Base-by-base conservation (phyloP, 2,888 invertebrate species). In the Andrena minutula region DNA sequence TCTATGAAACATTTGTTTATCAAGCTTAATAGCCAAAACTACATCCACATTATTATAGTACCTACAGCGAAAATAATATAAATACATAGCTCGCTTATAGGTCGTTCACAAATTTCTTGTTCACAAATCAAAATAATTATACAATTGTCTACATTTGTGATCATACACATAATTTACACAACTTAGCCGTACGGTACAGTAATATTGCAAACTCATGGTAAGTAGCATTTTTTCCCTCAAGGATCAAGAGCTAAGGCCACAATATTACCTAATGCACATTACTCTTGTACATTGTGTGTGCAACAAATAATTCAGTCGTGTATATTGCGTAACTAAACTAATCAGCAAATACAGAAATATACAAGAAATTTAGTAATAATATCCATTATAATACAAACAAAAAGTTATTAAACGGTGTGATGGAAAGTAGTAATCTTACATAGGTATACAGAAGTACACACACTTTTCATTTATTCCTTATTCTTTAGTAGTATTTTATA, bases 351-450 rank as follows among this genome's bases (percentile, higher is more conserved):
- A 16, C 30, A 41, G 41, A 32, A 28, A 20, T 64, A 35, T 32
- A 56, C 26, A 28, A 16, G 10, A 26, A 26, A 30, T 10, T 28
- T 65, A 65, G 7, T 35, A 23, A 26, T 4, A 0, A 51, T 63
- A 47, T n/a, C 30, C 49, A 51, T 32, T 2, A 53, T 64, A 58
- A 32, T 51, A 58, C 26, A n/a, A 73, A 68, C 0, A 26, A 63
- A 73, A 30, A 23, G 49, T 49, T 63, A 30, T 28, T 6, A 32
- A 3, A 68, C 28, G 47, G 16, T 41, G 8, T 56, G 28, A 41
- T 75, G 47, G 26, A 10, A 51, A 56, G 49, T 20, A 73, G 53
- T 26, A 61, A 23, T 68, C 30, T 58, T 26, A 80, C 28, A 74
- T 63, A 41, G 26, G 64, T 20, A 30, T n/a, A 26, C 12, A 64